Evolutionary conservation across 2,888 invertebrate species (phyloP), one percentile per base, ranked within the genome.

Genomic region (Plagodis dolabraria): DNA sequence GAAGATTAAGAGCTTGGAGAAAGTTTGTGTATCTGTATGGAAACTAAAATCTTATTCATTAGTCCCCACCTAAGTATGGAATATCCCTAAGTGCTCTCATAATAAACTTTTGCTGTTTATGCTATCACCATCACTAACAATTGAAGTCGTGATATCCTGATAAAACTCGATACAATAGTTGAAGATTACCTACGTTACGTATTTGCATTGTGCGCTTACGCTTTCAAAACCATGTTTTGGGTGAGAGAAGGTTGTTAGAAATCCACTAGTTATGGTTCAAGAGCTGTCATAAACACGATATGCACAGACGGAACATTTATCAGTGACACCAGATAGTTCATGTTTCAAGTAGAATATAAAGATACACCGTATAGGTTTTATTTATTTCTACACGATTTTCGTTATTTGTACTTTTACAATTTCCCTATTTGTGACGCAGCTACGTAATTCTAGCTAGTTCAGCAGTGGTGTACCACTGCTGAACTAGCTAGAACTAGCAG

Each of bases 191-290:
- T 57, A 61, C 66, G 63, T 62, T 69, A 68, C 60, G 63, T 63
- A 42, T 51, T 43, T 61, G 67, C 63, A 70, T 50, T 42, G 54
- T 59, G 47, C 22, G 61, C 65, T 69, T 71, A 63, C 65, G 60
- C 70, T 74, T 74, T 74, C 68, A 61, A 76, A 75, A 79, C 68
- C 66, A 69, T 63, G 56, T 50, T 62, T 59, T 63, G 54, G 60
- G 40, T 40, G 57, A 61, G 47, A 56, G 33, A 42, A 49, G 49
- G 56, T 57, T 53, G 65, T 63, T 65, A 60, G 51, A 60, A 56
- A 45, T 52, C 22, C 60, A 60, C 55, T 56, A 60, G 60, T 56
- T 35, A 60, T 49, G 60, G 56, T 52, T 56, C 45, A 55, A 40
- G 47, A 36, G 33, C 35, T 52, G 43, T 22, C 35, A 35, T 53